Evolutionary conservation across 2,797 vertebrate species (phyloP).

Genomic region (Scomberomorus guttatus): DNA sequence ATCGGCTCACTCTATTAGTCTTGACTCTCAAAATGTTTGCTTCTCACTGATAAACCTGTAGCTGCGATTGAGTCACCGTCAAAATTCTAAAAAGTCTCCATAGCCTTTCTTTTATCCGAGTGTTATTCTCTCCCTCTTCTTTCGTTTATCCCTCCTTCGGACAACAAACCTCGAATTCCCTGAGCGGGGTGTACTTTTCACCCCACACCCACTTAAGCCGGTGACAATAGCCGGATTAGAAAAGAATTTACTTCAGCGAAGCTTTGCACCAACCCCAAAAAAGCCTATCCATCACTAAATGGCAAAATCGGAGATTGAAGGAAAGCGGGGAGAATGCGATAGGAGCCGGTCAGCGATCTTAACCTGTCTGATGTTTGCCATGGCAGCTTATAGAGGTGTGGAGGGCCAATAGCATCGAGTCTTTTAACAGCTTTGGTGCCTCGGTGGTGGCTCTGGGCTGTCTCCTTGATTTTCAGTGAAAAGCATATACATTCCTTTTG

Average conservation of each 20-base stretch:
- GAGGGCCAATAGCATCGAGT: constrained; percentile 84
- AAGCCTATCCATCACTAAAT: constrained; percentile 88
- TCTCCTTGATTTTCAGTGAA: constrained; percentile 91
- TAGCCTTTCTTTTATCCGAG: constrained; percentile 88
- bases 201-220: constrained; percentile 95
- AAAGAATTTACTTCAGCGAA: constrained; percentile 94
- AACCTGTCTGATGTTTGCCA: constrained; percentile 94
- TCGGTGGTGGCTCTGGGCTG: constrained; percentile 76
- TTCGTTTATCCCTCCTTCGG: constrained; percentile 86
- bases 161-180: constrained; percentile 86
- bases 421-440: constrained; percentile 84
- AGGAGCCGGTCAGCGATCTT: constrained; percentile 93
- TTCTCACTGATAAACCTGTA: constrained; percentile 80
- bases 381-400: constrained; percentile 77
- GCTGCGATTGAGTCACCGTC: constrained; percentile 89
- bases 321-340: constrained; percentile 95
- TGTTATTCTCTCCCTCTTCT: constrained; percentile 73
- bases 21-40: constrained; percentile 85
- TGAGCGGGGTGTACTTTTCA: constrained; percentile 93
- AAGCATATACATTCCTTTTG: constrained; percentile 51
- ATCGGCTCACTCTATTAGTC: constrained; percentile 87
- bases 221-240: constrained; percentile 99
- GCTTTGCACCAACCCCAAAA: constrained; percentile 88
- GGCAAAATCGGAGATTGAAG: constrained; percentile 87
- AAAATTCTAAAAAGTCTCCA: constrained; percentile 88